A percentile compares a stretch with the other conserved stretches of the same genome.
These are phyloP conservation scores for Corvus hawaiiensis DNA, from an alignment of 2,113 vertebrate genomes.

Conservation along the genomic window DNA sequence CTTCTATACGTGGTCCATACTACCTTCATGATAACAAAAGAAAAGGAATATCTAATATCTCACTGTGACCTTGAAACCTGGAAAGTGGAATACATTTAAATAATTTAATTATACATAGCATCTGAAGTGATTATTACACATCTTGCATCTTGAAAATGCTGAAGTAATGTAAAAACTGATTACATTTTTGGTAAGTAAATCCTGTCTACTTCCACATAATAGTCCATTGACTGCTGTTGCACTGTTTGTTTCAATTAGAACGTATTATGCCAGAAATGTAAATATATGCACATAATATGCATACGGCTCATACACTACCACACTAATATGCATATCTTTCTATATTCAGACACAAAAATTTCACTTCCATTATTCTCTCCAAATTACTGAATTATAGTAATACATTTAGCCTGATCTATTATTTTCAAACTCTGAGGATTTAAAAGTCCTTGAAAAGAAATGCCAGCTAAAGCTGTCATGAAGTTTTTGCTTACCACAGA, in stretches of 20 bases:
- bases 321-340: not conserved
- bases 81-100: conserved; percentile 39
- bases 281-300: not conserved
- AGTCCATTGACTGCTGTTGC: not conserved
- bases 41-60: not conserved
- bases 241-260: not conserved
- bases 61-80: conserved; percentile 37
- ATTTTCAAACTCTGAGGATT: not conserved
- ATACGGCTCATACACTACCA: not conserved
- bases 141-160: not conserved
- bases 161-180: not conserved
- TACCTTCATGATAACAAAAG: not conserved
- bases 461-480: not conserved
- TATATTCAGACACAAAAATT: not conserved
- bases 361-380: not conserved
- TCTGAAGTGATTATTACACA: not conserved
- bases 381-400: not conserved
- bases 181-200: not conserved
- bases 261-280: not conserved
- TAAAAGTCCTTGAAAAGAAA: not conserved
- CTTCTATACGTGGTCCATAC: fast-evolving
- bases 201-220: not conserved
- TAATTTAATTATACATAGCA: not conserved
- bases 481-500: not conserved
- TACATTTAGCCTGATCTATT: not conserved